Evolutionary conservation across 2,888 invertebrate genomes (phyloP).

Genomic region (Lydus trimaculatus): DNA sequence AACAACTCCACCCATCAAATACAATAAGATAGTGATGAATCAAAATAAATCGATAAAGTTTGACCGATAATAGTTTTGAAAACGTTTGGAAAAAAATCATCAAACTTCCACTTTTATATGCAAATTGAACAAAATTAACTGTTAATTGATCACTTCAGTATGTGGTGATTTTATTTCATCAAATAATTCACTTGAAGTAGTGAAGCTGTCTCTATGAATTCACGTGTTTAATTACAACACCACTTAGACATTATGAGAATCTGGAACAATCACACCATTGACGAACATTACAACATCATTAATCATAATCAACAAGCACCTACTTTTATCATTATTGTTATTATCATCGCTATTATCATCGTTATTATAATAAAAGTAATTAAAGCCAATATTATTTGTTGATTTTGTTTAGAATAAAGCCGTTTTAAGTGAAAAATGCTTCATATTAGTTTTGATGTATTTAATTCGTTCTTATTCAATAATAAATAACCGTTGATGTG

Average conservation of each 20-base stretch:
- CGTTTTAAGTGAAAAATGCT: neutral
- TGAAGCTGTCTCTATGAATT: neutral
- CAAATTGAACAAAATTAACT: neutral
- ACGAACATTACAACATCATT: neutral
- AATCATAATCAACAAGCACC: neutral
- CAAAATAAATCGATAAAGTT: neutral
- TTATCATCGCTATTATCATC: neutral
- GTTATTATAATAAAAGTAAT: neutral
- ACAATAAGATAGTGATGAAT: neutral
- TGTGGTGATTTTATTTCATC: neutral
- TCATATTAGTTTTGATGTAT: neutral
- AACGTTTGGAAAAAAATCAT: neutral
- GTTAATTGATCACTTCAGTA: neutral
- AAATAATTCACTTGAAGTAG: neutral
- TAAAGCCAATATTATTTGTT: neutral
- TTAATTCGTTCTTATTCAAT: neutral
- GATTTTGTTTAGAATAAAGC: neutral
- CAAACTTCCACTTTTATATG: neutral
- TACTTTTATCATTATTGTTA: neutral
- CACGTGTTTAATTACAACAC: neutral
- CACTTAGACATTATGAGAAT: neutral
- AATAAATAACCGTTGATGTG: neutral
- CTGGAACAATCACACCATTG: neutral
- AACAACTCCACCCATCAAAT: too few species aligned
- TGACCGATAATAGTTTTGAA: neutral